Conservation (phyloP, 2,113 vertebrate genomes). For the Ceyx margarethae region DNA sequence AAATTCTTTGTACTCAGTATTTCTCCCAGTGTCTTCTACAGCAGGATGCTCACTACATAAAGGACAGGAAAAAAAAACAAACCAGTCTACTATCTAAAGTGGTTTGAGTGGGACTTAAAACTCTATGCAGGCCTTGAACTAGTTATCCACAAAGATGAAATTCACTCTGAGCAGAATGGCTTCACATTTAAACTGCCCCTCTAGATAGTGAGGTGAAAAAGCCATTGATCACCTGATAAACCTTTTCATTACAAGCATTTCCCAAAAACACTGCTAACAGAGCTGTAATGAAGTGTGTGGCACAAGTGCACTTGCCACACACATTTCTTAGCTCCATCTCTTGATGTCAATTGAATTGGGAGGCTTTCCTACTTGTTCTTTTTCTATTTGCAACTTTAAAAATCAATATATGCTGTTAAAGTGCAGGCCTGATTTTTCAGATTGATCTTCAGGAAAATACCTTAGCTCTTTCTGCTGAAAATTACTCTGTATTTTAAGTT, state of each 20-base stretch:
- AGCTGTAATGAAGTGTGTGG: neutral
- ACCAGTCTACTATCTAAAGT: neutral
- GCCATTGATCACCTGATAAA: neutral
- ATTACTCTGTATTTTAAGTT: neutral
- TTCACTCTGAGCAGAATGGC: neutral
- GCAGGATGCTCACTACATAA: neutral
- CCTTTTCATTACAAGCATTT: neutral
- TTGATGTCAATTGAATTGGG: neutral
- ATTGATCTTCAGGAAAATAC: neutral
- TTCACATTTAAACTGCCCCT: neutral
- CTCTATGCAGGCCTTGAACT: neutral
- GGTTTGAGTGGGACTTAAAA: neutral
- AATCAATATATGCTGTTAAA: neutral
- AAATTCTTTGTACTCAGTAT: neutral
- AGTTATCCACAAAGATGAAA: neutral
- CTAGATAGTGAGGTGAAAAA: neutral
- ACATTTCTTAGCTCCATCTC: neutral
- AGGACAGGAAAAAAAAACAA: neutral
- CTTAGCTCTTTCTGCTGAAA: neutral
- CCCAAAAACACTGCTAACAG: neutral
- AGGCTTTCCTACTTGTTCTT: neutral
- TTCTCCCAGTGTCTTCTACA: neutral
- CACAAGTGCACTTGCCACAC: neutral
- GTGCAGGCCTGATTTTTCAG: accelerated
- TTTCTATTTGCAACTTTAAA: neutral